Percentiles rank a stretch among this genome's conserved stretches.
Evolutionary conservation across 2,113 vertebrate genomes (phyloP).

Genomic region (Solea senegalensis): DNA sequence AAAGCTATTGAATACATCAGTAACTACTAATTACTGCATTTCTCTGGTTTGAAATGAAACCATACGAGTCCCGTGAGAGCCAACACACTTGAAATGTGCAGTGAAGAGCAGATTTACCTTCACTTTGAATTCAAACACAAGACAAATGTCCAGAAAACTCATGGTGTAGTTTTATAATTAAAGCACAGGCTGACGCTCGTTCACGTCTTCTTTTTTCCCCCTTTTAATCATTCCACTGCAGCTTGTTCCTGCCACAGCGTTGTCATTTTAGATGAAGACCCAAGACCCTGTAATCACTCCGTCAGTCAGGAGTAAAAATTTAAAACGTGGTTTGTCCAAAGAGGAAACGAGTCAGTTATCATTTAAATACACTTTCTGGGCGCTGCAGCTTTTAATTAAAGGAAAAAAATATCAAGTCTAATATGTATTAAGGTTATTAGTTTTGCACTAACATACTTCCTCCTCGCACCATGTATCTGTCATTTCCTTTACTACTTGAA

Average conservation of each 20-base stretch:
- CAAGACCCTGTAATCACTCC: constrained; percentile 47
- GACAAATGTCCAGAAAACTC: constrained; percentile 34
- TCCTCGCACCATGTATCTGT: not conserved
- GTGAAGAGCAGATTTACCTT: constrained; percentile 26
- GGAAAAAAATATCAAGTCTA: too few relatives aligned
- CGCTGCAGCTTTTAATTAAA: constrained; percentile 27
- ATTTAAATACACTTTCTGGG: constrained; percentile 11
- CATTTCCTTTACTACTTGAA: not conserved
- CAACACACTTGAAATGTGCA: not conserved
- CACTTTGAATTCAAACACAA: constrained; percentile 45
- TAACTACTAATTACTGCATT: not conserved
- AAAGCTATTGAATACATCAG: not conserved
- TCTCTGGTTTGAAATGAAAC: not conserved
- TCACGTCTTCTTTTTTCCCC: not conserved
- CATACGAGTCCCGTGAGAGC: not conserved
- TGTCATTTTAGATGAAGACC: constrained; percentile 33
- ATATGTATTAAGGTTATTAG: too few relatives aligned
- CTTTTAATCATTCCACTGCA: constrained; percentile 33
- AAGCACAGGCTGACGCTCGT: constrained; percentile 22
- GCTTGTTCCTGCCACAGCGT: constrained; percentile 52
- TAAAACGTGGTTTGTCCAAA: constrained; percentile 28
- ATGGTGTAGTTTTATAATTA: constrained; percentile 52
- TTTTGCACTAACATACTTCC: too few relatives aligned
- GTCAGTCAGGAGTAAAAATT: constrained; percentile 42
- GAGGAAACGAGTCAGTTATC: constrained; percentile 1